A percentile compares a stretch with the other conserved stretches of the same genome.
Evolutionary conservation across 1,140 invertebrate genomes (phyloP).

Genomic region (Spodoptera litura): DNA sequence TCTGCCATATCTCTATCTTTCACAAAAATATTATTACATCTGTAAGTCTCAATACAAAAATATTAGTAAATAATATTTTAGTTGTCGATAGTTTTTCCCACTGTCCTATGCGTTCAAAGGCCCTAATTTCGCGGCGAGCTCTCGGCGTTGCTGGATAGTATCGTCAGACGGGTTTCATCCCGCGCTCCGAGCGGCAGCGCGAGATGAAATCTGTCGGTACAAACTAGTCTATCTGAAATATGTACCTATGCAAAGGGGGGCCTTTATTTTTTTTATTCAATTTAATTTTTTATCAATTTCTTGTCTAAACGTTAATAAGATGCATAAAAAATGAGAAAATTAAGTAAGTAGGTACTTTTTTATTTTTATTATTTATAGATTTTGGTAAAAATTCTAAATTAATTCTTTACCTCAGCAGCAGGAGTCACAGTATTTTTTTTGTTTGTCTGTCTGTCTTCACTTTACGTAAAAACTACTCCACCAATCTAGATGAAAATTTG

Average conservation of each 20-base stretch:
- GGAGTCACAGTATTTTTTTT: too few species aligned
- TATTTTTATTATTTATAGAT: too few species aligned
- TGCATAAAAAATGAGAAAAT: too few species aligned
- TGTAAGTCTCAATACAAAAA: neutral
- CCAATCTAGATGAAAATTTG: too few species aligned
- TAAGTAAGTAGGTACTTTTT: too few species aligned
- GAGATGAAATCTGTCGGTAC: slow-evolving; percentile 32
- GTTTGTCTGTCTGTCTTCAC: too few species aligned
- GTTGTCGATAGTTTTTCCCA: slow-evolving; percentile 1
- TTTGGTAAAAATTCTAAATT: too few species aligned
- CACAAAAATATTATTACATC: too few species aligned
- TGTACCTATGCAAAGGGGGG: neutral
- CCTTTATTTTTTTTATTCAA: neutral
- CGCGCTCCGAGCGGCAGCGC: slow-evolving; percentile 24
- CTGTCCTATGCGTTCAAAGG: neutral
- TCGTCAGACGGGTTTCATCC: slow-evolving; percentile 14
- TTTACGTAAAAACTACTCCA: too few species aligned
- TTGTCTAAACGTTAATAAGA: too few species aligned
- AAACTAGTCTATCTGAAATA: neutral
- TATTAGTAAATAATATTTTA: neutral
- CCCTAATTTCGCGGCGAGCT: neutral
- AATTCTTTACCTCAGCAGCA: too few species aligned
- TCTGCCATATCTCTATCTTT: too few species aligned
- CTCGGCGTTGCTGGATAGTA: neutral
- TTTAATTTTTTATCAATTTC: neutral